A percentile compares a stretch with the other conserved stretches of the same genome.
These are phyloP conservation scores for Eupsilia transversa DNA, from an alignment of 2,888 invertebrate genomes.

Conservation along the genomic window DNA sequence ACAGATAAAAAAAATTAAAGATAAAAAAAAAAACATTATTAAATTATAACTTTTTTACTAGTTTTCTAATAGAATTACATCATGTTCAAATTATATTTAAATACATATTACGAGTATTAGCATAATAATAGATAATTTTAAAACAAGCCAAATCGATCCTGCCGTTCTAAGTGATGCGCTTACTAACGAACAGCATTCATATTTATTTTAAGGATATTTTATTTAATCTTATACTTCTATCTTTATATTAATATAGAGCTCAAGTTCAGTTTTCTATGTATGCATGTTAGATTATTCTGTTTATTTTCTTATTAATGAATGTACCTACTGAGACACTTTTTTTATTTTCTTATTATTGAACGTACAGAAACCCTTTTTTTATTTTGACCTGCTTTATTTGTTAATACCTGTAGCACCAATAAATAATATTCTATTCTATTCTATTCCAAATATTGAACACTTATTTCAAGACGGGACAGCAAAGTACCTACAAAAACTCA, in stretches of 20 bases:
- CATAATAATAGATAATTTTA: too few relatives aligned
- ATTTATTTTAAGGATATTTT: too few relatives aligned
- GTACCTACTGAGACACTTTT: too few relatives aligned
- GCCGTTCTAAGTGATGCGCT: too few relatives aligned
- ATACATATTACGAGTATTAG: too few relatives aligned
- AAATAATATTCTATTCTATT: not conserved
- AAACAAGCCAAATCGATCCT: too few relatives aligned
- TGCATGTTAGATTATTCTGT: not conserved
- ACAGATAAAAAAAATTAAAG: too few relatives aligned
- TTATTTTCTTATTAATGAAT: too few relatives aligned
- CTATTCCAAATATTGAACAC: not conserved
- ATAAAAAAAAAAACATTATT: too few relatives aligned
- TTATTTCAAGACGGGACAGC: not conserved
- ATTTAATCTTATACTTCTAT: not conserved
- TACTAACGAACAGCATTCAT: too few relatives aligned
- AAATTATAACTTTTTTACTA: not conserved
- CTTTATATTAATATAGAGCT: not conserved
- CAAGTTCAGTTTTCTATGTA: not conserved
- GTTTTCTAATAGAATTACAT: not conserved
- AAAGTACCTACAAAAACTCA: not conserved
- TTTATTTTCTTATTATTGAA: not conserved
- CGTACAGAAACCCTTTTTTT: not conserved
- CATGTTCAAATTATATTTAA: not conserved
- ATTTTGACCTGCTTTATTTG: not conserved
- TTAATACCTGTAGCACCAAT: not conserved